phyloP scores from a whole-genome alignment of 1,140 invertebrate genomes.

The Lordiphosa clarofinis region DNA sequence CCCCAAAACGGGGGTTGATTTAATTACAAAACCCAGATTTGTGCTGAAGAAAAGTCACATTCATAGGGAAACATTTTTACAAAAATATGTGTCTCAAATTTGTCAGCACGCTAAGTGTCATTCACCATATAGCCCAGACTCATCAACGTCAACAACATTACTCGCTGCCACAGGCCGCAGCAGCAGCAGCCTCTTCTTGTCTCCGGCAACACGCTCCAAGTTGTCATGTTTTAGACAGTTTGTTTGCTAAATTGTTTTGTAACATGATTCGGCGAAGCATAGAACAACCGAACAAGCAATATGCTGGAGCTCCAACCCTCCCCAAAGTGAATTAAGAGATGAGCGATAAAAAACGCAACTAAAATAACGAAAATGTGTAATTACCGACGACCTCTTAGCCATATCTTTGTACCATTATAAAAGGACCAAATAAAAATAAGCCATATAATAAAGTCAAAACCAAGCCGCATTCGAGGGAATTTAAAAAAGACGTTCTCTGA shows the following conservation, averaged over 20 bases:
- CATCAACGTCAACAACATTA: constrained; percentile 58
- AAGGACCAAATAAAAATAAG: too few species aligned
- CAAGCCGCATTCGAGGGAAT: too few species aligned
- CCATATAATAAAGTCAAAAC: too few species aligned
- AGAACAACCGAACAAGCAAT: too few species aligned
- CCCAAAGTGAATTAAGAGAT: too few species aligned
- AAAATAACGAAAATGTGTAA: too few species aligned
- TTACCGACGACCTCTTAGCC: too few species aligned
- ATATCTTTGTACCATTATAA: too few species aligned
- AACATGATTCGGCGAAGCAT: constrained; percentile 54
- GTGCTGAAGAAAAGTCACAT: neutral
- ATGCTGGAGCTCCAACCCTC: too few species aligned
- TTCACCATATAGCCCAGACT: constrained; percentile 60
- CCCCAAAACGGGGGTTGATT: constrained; percentile 23
- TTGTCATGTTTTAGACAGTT: constrained; percentile 76
- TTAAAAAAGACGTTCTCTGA: too few species aligned
- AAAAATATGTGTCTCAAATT: constrained; percentile 34
- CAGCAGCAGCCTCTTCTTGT: constrained; percentile 21
- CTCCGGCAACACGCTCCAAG: constrained; percentile 56
- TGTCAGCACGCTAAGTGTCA: constrained; percentile 55
- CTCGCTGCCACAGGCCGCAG: constrained; percentile 1
- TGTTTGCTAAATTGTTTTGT: constrained; percentile 76
- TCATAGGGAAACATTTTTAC: neutral
- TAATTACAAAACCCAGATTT: constrained; percentile 40
- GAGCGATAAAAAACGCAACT: too few species aligned